phyloP scores from a whole-genome alignment of 2,797 vertebrate species.

The Hydrocynus forskahlii region DNA sequence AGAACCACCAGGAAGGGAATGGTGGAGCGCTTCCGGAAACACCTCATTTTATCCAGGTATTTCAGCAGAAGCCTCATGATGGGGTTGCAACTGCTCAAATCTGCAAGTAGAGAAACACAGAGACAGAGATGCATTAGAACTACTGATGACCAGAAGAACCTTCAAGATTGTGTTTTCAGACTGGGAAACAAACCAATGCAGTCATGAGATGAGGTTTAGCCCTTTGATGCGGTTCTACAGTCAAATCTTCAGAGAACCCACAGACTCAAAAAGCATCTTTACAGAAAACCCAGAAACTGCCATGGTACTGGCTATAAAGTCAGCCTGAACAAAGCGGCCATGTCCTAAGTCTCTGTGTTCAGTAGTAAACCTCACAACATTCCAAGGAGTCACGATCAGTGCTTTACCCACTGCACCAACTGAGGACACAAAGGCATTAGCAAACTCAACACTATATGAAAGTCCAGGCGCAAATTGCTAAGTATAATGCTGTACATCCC shows the following conservation, averaged over 20 bases:
- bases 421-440: constrained; percentile 31
- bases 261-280: constrained; percentile 28
- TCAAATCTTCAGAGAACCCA: constrained; percentile 34
- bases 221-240: constrained; percentile 24
- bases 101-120: constrained; percentile 58
- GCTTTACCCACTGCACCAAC: constrained; percentile 28
- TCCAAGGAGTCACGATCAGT: background rate
- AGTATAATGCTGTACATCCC: constrained; percentile 17
- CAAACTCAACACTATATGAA: constrained; percentile 17
- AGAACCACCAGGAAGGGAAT: constrained; percentile 93
- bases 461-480: constrained; percentile 14
- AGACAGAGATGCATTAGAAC: background rate
- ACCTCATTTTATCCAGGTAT: constrained; percentile 97
- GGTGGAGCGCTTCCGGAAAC: constrained; percentile 92
- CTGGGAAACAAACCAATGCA: constrained; percentile 20
- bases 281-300: constrained; percentile 26
- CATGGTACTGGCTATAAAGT: constrained; percentile 33
- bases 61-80: constrained; percentile 84
- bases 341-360: constrained; percentile 20
- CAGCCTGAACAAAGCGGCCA: constrained; percentile 23
- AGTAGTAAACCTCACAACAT: constrained; percentile 37
- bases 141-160: background rate
- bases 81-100: constrained; percentile 66
- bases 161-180: background rate
- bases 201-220: constrained; percentile 32